phyloP scores from a whole-genome alignment of 2,797 vertebrate genomes.

The Falco berigora region DNA sequence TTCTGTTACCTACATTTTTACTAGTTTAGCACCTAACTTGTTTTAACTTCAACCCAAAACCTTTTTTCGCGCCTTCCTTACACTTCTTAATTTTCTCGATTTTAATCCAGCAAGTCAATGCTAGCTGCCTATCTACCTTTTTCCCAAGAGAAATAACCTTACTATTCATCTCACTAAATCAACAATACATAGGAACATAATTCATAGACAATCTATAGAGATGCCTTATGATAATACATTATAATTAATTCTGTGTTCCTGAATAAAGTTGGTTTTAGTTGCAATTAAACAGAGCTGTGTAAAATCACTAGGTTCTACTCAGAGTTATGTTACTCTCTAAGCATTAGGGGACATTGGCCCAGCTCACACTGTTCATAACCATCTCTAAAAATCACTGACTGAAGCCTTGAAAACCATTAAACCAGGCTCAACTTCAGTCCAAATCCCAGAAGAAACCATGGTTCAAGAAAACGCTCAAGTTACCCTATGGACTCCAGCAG shows the following conservation, averaged over 20 bases:
- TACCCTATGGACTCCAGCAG: not conserved
- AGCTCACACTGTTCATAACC: not conserved
- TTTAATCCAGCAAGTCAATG: not conserved
- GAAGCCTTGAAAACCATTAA: not conserved
- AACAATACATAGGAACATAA: not conserved
- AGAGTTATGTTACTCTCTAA: not conserved
- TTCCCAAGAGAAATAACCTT: not conserved
- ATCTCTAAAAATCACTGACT: not conserved
- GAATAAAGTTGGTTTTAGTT: not conserved
- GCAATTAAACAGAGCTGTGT: not conserved
- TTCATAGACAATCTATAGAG: not conserved
- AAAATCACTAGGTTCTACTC: not conserved
- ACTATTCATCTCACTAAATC: not conserved
- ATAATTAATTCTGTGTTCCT: not conserved
- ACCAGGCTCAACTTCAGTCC: not conserved
- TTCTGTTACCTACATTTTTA: not conserved
- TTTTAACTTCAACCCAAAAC: not conserved
- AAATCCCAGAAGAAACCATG: not conserved
- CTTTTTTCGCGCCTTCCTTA: not conserved
- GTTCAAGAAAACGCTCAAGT: not conserved
- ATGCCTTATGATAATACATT: not conserved
- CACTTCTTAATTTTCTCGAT: not conserved
- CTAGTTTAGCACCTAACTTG: not conserved
- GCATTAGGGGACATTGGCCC: too few relatives aligned
- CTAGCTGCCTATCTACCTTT: not conserved